Percentiles rank a stretch among this genome's conserved stretches.
phyloP scores from a whole-genome alignment of 2,113 vertebrate species.

The Dromaius novaehollandiae region DNA sequence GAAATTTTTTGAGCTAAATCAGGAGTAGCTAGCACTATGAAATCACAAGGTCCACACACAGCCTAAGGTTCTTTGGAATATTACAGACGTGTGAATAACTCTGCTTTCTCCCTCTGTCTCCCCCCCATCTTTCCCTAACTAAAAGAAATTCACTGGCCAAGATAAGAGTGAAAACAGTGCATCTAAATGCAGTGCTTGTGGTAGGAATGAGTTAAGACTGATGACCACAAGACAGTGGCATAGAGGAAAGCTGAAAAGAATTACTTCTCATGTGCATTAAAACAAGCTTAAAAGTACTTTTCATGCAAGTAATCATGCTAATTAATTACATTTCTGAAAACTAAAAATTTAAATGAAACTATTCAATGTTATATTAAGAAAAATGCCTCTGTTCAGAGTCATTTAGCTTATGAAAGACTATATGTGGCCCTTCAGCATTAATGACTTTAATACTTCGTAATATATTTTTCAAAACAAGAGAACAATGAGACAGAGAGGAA shows the following conservation, averaged over 20 bases:
- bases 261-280: background rate
- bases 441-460: background rate
- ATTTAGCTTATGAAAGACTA: background rate
- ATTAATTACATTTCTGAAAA: background rate
- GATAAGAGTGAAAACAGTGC: background rate
- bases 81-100: background rate
- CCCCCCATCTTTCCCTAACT: too few species aligned
- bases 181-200: background rate
- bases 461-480: background rate
- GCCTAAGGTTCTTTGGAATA: background rate
- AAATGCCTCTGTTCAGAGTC: background rate
- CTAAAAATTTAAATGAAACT: background rate
- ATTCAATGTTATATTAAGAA: background rate
- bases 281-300: background rate
- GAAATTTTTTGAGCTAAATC: background rate
- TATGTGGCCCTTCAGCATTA: fast-evolving
- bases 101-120: background rate
- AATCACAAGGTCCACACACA: background rate
- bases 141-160: background rate
- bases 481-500: background rate
- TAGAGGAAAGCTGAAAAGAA: background rate
- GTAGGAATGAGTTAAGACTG: background rate
- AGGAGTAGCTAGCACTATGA: background rate
- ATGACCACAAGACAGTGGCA: background rate
- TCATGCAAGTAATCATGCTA: background rate